Percentiles rank a stretch among this genome's conserved stretches.
phyloP scores from a whole-genome alignment of 1,140 invertebrate genomes.

The Drosophila grimshawi region DNA sequence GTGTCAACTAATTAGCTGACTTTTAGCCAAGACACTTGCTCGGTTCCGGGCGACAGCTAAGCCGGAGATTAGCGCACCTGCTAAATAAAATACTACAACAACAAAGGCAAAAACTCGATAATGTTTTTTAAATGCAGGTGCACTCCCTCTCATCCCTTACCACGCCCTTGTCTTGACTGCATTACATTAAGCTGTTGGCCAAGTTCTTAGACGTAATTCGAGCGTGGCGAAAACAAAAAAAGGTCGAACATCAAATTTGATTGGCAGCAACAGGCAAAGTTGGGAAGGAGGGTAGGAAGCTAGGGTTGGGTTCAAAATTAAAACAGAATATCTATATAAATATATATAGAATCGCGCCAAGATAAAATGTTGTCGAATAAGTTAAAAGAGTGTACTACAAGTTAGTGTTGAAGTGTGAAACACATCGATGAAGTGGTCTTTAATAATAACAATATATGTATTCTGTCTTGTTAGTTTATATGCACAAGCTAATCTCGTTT shows the following conservation, averaged over 20 bases:
- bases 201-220: slow-evolving; percentile 68
- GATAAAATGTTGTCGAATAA: too few species aligned
- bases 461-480: too few species aligned
- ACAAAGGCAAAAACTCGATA: slow-evolving; percentile 70
- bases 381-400: too few species aligned
- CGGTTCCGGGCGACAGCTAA: slow-evolving; percentile 51
- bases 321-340: too few species aligned
- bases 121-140: slow-evolving; percentile 68
- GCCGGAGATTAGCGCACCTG: slow-evolving; percentile 76
- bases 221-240: slow-evolving; percentile 46
- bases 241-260: slow-evolving; percentile 37
- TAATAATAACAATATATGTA: too few species aligned
- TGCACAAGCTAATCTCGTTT: too few species aligned
- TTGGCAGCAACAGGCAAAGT: background rate
- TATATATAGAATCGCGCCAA: background rate
- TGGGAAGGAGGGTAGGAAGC: background rate
- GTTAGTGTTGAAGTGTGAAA: too few species aligned
- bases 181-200: slow-evolving; percentile 58
- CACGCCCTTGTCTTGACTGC: background rate
- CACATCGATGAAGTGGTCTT: too few species aligned
- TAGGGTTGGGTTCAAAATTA: too few species aligned
- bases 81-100: slow-evolving; percentile 38
- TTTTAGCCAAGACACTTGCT: slow-evolving; percentile 58
- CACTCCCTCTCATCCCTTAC: background rate
- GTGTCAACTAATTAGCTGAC: slow-evolving; percentile 79